These are phyloP conservation scores for Hemicordylus capensis DNA, from an alignment of 2,113 vertebrate genomes.

Conservation along the genomic window DNA sequence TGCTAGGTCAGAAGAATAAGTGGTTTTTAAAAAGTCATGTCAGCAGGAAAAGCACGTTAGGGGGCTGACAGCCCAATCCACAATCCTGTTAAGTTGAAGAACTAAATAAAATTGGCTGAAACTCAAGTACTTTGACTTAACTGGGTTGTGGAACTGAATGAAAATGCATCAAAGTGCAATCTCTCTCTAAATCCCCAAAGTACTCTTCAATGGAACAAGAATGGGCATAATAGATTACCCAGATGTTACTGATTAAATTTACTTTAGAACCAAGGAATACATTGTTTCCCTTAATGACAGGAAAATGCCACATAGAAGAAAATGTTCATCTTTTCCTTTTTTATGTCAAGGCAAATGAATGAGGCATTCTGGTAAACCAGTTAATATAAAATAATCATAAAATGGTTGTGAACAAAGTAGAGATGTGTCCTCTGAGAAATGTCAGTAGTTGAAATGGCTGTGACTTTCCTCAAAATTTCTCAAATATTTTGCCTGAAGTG, in stretches of 20 bases:
- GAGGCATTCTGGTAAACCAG: background rate
- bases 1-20: conserved; percentile 10
- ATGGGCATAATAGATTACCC: background rate
- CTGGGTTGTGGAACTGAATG: conserved; percentile 1
- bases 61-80: conserved; percentile 13
- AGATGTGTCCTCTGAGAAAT: background rate
- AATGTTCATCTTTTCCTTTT: too few species aligned
- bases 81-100: conserved; percentile 10
- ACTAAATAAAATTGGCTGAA: conserved; percentile 11
- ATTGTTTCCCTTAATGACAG: background rate
- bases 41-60: conserved; percentile 12
- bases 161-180: background rate
- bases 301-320: background rate
- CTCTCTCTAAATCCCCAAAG: background rate
- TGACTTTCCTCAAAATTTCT: background rate
- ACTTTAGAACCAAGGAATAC: background rate
- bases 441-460: too few species aligned
- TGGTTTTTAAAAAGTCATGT: conserved; percentile 8
- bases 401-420: background rate
- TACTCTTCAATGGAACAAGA: background rate
- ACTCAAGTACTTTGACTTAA: conserved; percentile 11
- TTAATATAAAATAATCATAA: background rate
- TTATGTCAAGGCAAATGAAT: background rate
- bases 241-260: background rate
- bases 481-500: background rate